Conservation (phyloP, 2,888 invertebrate genomes). For the Cheilosia vernalis region DNA sequence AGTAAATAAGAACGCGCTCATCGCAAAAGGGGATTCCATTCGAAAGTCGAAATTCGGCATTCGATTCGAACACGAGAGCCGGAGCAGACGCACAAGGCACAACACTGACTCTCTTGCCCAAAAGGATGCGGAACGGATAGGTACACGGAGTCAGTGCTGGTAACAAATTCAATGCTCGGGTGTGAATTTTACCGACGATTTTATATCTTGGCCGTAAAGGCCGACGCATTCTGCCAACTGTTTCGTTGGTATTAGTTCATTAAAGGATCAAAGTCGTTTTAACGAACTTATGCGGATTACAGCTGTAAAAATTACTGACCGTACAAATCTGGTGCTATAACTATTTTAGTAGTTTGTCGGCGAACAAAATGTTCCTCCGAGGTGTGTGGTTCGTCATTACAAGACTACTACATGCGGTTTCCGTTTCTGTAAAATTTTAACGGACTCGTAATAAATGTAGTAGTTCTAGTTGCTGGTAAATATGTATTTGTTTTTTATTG, state of each 20-base stretch:
- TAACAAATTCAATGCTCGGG: slow-evolving; percentile 49
- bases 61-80: slow-evolving; percentile 63
- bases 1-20: slow-evolving; percentile 33
- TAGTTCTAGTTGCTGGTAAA: no score
- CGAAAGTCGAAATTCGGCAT: slow-evolving; percentile 56
- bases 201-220: slow-evolving; percentile 61
- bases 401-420: background rate
- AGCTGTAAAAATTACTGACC: slow-evolving; percentile 51
- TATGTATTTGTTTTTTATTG: background rate
- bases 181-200: slow-evolving; percentile 69
- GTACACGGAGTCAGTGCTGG: slow-evolving; percentile 32
- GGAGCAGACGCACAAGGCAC: slow-evolving; percentile 32
- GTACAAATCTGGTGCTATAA: slow-evolving; percentile 54
- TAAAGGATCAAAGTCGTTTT: slow-evolving; percentile 65
- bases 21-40: slow-evolving; percentile 40
- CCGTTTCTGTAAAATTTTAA: background rate
- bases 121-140: background rate
- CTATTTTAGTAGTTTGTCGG: slow-evolving; percentile 24
- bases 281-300: slow-evolving; percentile 75
- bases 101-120: background rate
- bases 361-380: background rate
- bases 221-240: slow-evolving; percentile 58
- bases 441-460: background rate
- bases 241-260: slow-evolving; percentile 54
- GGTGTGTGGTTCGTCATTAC: background rate